Evolutionary conservation across 2,113 vertebrate genomes (phyloP).

Genomic region (Muscicapa adusta): DNA sequence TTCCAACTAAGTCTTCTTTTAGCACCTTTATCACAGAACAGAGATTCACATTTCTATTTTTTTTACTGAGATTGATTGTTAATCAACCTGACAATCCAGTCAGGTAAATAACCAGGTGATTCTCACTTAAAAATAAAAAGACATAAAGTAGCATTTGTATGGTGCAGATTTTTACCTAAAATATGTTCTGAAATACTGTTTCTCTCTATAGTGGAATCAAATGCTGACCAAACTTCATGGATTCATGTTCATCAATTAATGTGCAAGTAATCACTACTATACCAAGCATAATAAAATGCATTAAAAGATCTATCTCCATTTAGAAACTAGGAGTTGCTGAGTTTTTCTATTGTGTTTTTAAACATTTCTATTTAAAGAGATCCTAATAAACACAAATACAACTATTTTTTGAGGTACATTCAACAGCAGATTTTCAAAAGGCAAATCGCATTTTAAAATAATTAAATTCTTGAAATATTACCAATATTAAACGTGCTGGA

Average conservation of each 20-base stretch:
- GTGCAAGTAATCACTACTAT: not conserved
- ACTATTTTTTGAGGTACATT: not conserved
- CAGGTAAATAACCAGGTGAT: not conserved
- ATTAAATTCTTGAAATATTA: constrained; percentile 26
- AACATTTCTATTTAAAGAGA: not conserved
- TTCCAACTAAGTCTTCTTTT: not conserved
- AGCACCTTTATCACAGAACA: not conserved
- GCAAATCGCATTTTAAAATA: not conserved
- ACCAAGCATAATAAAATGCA: not conserved
- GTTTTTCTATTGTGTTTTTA: not conserved
- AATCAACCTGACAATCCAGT: not conserved
- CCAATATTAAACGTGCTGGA: not conserved
- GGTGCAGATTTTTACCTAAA: not conserved
- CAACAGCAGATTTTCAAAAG: not conserved
- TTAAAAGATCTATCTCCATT: not conserved
- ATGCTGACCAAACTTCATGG: not conserved
- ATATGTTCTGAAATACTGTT: not conserved
- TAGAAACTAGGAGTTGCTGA: not conserved
- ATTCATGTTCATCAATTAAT: not conserved
- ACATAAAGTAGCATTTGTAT: not conserved
- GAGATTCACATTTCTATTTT: not conserved
- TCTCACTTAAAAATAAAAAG: not conserved
- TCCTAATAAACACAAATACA: not conserved
- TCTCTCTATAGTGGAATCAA: not conserved
- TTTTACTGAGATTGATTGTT: not conserved